phyloP scores from a whole-genome alignment of 2,888 invertebrate genomes.

The Noctua pronuba region DNA sequence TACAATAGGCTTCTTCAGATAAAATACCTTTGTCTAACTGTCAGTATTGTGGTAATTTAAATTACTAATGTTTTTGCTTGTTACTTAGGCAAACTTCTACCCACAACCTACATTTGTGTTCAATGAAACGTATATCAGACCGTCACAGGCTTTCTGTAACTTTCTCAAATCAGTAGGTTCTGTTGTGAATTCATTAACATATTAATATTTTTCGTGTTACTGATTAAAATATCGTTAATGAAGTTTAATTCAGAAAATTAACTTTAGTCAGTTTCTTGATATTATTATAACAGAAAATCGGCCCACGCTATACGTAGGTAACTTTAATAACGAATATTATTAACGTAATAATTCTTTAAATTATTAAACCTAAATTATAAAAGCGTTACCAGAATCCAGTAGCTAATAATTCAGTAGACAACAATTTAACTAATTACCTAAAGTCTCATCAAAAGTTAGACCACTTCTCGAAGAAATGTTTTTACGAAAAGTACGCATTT shows the following conservation, averaged over 20 bases:
- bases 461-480: constrained; percentile 37
- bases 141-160: constrained; percentile 7
- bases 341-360: neutral
- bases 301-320: neutral
- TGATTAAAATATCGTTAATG: neutral
- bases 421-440: constrained; percentile 50
- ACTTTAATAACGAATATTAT: neutral
- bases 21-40: neutral
- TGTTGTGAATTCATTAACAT: constrained; percentile 10
- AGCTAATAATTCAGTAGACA: constrained; percentile 15
- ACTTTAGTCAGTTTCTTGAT: neutral
- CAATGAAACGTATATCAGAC: constrained; percentile 10
- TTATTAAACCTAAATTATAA: neutral
- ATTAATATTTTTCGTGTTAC: neutral
- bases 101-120: constrained; percentile 24
- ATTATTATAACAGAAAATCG: neutral
- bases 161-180: constrained; percentile 23
- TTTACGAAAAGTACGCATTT: constrained; percentile 27
- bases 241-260: neutral
- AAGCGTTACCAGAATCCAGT: neutral
- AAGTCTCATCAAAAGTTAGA: constrained; percentile 44
- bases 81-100: constrained; percentile 21
- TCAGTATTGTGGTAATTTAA: constrained; percentile 26
- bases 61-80: constrained; percentile 30
- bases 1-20: neutral